These are phyloP conservation scores for Paedocypris sp. DNA, from an alignment of 2,113 vertebrate species.

Conservation along the genomic window DNA sequence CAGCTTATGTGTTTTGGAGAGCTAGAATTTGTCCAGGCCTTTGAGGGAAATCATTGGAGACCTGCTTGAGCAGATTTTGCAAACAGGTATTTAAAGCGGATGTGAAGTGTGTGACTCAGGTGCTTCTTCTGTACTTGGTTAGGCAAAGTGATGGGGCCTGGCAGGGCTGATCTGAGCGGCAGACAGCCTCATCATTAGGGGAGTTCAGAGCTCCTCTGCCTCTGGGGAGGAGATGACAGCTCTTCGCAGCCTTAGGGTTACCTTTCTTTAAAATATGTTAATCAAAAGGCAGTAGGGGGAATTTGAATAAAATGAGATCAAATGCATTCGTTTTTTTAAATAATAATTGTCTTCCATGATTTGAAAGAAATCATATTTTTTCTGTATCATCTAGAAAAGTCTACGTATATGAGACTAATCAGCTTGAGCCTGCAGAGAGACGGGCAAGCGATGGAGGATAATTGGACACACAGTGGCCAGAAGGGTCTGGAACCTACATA, in stretches of 20 bases:
- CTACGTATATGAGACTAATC: slow-evolving; percentile 38
- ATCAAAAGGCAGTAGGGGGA: slow-evolving; percentile 55
- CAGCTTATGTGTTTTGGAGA: too few relatives aligned
- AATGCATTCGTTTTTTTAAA: slow-evolving; percentile 30
- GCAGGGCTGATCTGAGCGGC: slow-evolving; percentile 53
- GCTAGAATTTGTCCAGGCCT: too few relatives aligned
- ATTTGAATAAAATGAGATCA: slow-evolving; percentile 55
- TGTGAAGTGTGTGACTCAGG: slow-evolving; percentile 46
- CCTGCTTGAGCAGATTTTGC: neutral
- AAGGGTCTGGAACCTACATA: neutral
- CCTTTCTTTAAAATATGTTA: slow-evolving; percentile 56
- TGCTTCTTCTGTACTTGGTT: slow-evolving; percentile 50
- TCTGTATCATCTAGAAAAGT: slow-evolving; percentile 36
- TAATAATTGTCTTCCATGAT: slow-evolving; percentile 35
- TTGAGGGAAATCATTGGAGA: too few relatives aligned
- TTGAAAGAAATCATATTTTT: neutral
- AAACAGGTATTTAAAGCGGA: slow-evolving; percentile 16
- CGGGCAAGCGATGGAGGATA: neutral
- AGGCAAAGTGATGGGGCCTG: slow-evolving; percentile 60
- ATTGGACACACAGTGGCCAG: slow-evolving; percentile 4
- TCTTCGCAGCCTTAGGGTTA: slow-evolving; percentile 51
- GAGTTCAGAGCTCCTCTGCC: slow-evolving; percentile 52
- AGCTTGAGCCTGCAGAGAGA: neutral
- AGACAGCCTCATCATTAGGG: slow-evolving; percentile 63
- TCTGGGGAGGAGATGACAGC: slow-evolving; percentile 62